Base-by-base conservation (phyloP, 2,888 invertebrate genomes). In the Cyclophora albipunctata region DNA sequence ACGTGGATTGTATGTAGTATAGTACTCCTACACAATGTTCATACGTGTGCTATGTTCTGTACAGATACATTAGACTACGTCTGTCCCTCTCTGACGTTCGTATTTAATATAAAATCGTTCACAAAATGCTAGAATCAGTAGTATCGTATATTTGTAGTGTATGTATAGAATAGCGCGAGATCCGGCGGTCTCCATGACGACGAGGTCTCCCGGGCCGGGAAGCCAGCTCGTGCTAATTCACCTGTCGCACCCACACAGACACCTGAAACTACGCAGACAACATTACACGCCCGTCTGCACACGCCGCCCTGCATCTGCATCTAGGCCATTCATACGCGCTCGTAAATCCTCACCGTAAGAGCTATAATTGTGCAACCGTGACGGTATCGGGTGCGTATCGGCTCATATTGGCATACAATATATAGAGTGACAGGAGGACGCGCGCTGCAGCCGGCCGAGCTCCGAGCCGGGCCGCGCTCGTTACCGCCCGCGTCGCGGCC, bases 171-270 rank as follows among this genome's bases (percentile, higher is more conserved):
- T 71, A 33, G 43, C 43, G 7, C 7, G 4, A 7, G 42, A 7
- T 68, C 73, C 66, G 73, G 73, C 69, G 73, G 83, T 84, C 73
- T 69, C 73, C 70, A 82, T 83, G 76, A 70, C 71, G 69, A 84
- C 37, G 74, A 71, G 76, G 75, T 73, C 75, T 71, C 71, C 76
- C 76, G 75, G 78, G 68, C 71, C 69, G 69, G 69, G 64, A 63
- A 69, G 64, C 69, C 72, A 67, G 71, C 66, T 63, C 73, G 71
- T 65, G 67, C 68, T 73, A 75, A 73, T 71, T 81, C 76, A 82
- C 78, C 83, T 81, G 77, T 69, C 73, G 65, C 75, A 68, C 78
- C 69, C 81, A 73, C 69, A 64, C 58, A 42, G 57, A 54, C 60
- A 52, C 63, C 63, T 64, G 63, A 59, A 20, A 63, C 63, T 66